Conservation (phyloP, 2,797 vertebrate species). For the Toxotes lorentzi region DNA sequence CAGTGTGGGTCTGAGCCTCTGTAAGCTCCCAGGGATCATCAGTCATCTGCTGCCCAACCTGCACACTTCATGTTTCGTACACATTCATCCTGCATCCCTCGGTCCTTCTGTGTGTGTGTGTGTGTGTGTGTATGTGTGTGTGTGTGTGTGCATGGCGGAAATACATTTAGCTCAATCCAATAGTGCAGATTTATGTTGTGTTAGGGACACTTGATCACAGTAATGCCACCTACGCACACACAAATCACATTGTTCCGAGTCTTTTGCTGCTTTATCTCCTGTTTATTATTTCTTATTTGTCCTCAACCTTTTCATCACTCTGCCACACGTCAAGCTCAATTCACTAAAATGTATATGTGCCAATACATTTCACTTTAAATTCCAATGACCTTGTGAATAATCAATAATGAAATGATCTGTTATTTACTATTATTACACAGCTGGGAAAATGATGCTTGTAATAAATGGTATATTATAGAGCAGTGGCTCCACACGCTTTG, state of each 20-base stretch:
- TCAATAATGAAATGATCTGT: not conserved
- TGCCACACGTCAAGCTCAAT: too few species aligned
- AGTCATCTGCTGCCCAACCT: conserved; percentile 55
- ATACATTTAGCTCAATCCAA: conserved; percentile 41
- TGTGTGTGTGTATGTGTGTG: conserved; percentile 6
- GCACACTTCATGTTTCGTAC: conserved; percentile 32
- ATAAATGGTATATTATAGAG: too few species aligned
- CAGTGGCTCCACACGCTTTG: too few species aligned
- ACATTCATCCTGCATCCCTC: conserved; percentile 22
- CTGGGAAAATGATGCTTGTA: too few species aligned
- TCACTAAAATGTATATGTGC: not conserved
- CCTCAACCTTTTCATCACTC: not conserved
- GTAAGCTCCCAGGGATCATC: conserved; percentile 58
- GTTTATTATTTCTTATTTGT: conserved; percentile 30
- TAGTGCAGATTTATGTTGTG: conserved; percentile 44
- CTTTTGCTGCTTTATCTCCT: conserved; percentile 6
- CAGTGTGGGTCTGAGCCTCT: conserved; percentile 30
- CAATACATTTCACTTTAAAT: not conserved
- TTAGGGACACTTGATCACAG: conserved; percentile 46
- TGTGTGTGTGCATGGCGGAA: conserved; percentile 21
- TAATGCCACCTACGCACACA: conserved; percentile 33
- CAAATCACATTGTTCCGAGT: conserved; percentile 2
- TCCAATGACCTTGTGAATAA: not conserved
- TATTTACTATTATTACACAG: too few species aligned
- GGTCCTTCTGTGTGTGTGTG: too few species aligned